A percentile compares a stretch with the other conserved stretches of the same genome.
These are phyloP conservation scores for Recurvirostra avosetta DNA, from an alignment of 2,113 vertebrate species.

Conservation along the genomic window DNA sequence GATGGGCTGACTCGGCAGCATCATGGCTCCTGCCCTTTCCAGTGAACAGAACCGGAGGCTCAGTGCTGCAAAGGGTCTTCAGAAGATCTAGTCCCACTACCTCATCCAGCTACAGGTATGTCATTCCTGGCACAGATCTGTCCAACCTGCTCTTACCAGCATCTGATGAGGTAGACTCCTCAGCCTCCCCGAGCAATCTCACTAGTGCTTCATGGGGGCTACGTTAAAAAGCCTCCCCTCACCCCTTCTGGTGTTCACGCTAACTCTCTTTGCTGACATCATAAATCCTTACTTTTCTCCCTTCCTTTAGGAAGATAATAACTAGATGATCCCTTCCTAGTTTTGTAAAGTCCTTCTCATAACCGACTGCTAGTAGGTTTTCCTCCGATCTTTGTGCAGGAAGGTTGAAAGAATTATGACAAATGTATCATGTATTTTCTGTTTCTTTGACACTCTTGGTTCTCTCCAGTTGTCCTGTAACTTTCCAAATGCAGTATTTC, in stretches of 20 bases:
- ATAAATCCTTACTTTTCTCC: not conserved
- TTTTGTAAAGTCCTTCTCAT: not conserved
- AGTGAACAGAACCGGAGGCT: not conserved
- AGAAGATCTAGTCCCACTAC: not conserved
- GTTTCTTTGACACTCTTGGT: not conserved
- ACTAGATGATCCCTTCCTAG: not conserved
- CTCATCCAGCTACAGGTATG: accelerated
- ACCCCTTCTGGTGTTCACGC: not conserved
- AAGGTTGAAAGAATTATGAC: not conserved
- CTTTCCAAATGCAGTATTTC: not conserved
- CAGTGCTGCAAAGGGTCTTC: not conserved
- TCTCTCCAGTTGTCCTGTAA: not conserved
- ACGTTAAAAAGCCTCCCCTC: not conserved
- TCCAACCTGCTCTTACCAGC: not conserved
- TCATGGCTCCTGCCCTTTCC: not conserved
- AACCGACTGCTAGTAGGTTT: not conserved
- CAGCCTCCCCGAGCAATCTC: accelerated
- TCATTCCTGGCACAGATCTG: not conserved
- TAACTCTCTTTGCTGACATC: not conserved
- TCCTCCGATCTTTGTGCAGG: not conserved
- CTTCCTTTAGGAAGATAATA: not conserved
- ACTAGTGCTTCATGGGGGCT: accelerated
- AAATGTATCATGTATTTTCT: not conserved
- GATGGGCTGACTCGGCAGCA: accelerated
- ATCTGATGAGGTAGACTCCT: not conserved